Base-by-base conservation (phyloP, 2,797 vertebrate genomes). In the Gastrophryne carolinensis region DNA sequence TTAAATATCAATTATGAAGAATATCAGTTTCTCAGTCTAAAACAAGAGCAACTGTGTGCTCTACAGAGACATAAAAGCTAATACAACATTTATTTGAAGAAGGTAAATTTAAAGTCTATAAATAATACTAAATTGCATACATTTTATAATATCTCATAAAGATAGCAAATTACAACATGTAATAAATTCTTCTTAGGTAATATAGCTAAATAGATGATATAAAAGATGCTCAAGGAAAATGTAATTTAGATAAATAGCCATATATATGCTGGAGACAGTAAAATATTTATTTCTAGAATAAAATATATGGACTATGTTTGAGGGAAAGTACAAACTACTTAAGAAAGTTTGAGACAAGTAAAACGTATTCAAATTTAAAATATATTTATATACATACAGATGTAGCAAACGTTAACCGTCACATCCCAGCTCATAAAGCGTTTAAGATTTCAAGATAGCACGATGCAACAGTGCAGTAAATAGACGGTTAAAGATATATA, bases 211-310 rank as follows among this genome's bases (percentile, higher is more conserved):
- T 73, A 50, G 49, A 41, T 24, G 11, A 30, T 54, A 5, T 39
- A 26, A 63, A 63, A 30, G 0, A 13, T 63, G 70, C 58, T 73
- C 41, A 41, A 54, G 57, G 58, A 32, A 64, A 73, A 26, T 13
- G 21, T 64, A 54, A 73, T 63, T 73, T 64, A 56, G 41, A 73
- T 53, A 64, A 73, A 62, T 52, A 73, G 32, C 13, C 71, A 73
- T 54, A 30, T 73, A 60, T n/a, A n/a, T 50, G 58, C 41, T 39
- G 32, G 15, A 39, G 60, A 64, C 52, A 17, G 13, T 62, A 12
- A 34, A 19, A 54, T 23, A 73, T 29, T 64, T 62, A 62, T 72
- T 15, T 32, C 8, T 26, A 72, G 37, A 52, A n/a, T 9, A 64
- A 54, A 54, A 39, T 21, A 53, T 72, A 72, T 72, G 57, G 39